Evolutionary conservation across 2,797 vertebrate genomes (phyloP).

Genomic region (Pseudochirops cupreus): DNA sequence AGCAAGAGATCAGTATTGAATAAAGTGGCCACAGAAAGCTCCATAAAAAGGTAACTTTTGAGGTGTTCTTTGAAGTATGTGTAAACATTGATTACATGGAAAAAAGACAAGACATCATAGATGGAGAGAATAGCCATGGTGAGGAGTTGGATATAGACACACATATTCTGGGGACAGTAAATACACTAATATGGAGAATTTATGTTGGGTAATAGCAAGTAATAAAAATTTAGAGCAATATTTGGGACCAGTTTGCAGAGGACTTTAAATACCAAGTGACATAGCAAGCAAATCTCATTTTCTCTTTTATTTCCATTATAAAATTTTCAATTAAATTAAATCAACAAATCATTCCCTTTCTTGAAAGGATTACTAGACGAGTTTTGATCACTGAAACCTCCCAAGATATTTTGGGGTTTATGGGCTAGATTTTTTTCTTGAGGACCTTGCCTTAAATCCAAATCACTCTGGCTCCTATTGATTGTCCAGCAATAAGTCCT

Average conservation of each 20-base stretch:
- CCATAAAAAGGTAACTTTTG: constrained; percentile 18
- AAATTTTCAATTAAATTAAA: constrained; percentile 42
- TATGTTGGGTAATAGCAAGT: not conserved
- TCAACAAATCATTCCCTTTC: not conserved
- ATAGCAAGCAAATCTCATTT: not conserved
- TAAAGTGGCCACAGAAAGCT: constrained; percentile 6
- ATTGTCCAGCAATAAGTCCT: no score
- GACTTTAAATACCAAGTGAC: not conserved
- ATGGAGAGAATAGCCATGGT: not conserved
- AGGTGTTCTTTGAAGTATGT: not conserved
- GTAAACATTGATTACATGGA: not conserved
- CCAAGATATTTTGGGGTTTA: no score
- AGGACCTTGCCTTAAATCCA: no score
- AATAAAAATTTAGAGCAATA: not conserved
- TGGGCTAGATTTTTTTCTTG: no score
- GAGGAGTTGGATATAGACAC: not conserved
- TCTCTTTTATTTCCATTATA: constrained; percentile 24
- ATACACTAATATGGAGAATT: not conserved
- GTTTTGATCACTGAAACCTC: not conserved
- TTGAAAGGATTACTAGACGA: not conserved
- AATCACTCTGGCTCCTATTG: no score
- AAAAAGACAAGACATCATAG: not conserved
- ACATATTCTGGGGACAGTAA: not conserved
- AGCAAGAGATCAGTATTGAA: not conserved
- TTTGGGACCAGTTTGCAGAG: not conserved